Base-by-base conservation (phyloP, 1,140 invertebrate genomes). In the Scaptomyza graminum region DNA sequence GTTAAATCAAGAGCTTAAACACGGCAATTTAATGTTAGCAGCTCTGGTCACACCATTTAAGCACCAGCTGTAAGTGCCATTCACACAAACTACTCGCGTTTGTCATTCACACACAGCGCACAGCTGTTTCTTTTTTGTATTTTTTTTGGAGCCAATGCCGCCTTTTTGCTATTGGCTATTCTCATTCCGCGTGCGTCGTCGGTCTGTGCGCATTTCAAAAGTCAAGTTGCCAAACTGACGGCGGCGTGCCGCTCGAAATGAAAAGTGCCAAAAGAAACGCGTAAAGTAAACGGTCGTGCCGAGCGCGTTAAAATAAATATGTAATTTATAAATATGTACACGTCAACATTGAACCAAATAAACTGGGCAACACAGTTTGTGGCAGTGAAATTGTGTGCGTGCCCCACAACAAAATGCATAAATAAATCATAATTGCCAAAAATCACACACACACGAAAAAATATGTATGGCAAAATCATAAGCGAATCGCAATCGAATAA, bases 161-260 rank as follows among this genome's bases (percentile, higher is more conserved):
- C 65, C 37, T 39, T 34, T 55, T 62, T 22, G 70, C 15, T 28
- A 2, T 11, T 41, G 22, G 39, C 13, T 49, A 57, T 69, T 74
- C 43, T 61, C 65, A 73, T 73, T 73, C 56, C 57, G 57, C 64
- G 64, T 68, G 70, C 70, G 56, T 73, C 68, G 68, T 71, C 68
- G 54, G 12, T 59, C 18, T 66, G 34, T 59, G 51, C 51, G 64
- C 56, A 67, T 62, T 73, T 67, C 25, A 65, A 66, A 72, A 55
- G 63, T 60, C 7, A 54, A n/a, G n/a, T 54, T 57, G 64, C 41
- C 25, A 69, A 69, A 69, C 44, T 16, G 31, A 68, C 41, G 70
- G 62, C 37, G 55, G 22, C 50, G 51, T 44, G 70, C 50, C 62
- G 64, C 28, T 18, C 56, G 3, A 51, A 61, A 55, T 44, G 18